Base-by-base conservation (phyloP, 2,797 vertebrate genomes). In the Thunnus albacares region DNA sequence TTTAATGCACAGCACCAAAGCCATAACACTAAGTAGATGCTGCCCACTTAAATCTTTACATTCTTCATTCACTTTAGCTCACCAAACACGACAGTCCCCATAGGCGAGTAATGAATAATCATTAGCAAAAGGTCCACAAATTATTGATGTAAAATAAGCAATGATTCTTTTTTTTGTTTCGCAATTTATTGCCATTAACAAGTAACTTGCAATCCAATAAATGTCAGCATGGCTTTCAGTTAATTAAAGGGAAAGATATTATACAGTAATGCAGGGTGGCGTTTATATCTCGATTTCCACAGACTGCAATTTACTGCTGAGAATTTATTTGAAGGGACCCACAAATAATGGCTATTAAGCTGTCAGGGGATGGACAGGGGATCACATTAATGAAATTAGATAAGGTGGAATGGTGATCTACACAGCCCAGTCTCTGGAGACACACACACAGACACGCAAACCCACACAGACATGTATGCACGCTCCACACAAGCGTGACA, bases 241-340 rank as follows among this genome's bases (percentile, higher is more conserved):
- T 99, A 99, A 98, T 98, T 98, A 99, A 99, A 99, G 97, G 97
- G 96, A 97, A 97, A 98, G 98, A 98, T 99, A 99, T 96, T 97
- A 97, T 95, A 95, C 95, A 96, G 96, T 97, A 97, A 98, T 96
- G 96, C 96, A 95, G 96, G 97, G 95, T 97, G 97, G 97, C 97
- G 94, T 98, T 98, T 98, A 97, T 97, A 97, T 96, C 96, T 98
- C 97, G 96, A 96, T 98, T 98, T 98, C 97, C 92, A 95, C 96
- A 96, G 96, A 86, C 89, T 61, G 95, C 95, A 97, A 98, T 99
- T 99, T 98, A 99, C 95, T 93, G 95, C 94, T 89, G 88, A 88
- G 93, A 95, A 95, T 97, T 97, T 97, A 97, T 97, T 97, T 98
- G 97, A 99, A 97, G 96, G 96, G 95, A 96, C 96, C 97, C 96